Conservation (phyloP, 2,888 invertebrate genomes). For the Ectemnius continuus region DNA sequence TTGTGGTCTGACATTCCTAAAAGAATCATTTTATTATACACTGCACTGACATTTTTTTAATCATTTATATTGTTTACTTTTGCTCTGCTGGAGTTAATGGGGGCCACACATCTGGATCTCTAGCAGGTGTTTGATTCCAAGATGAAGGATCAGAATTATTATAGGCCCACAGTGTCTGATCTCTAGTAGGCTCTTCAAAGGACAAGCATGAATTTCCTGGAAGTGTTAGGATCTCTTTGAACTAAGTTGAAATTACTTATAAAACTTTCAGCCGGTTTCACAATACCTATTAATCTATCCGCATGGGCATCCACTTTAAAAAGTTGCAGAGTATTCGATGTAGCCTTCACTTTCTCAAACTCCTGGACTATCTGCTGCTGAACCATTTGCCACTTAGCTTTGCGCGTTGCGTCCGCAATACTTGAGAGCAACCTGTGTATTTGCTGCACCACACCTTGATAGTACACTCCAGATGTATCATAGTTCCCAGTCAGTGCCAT, state of each 20-base stretch:
- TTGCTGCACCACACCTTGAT: constrained; percentile 95
- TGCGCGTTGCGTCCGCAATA: constrained; percentile 88
- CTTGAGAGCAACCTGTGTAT: constrained; percentile 90
- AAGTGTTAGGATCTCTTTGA: neutral
- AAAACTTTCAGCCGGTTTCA: neutral
- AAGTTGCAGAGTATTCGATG: constrained; percentile 86
- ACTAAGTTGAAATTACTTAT: no score
- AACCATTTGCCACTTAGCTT: constrained; percentile 94
- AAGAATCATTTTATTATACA: constrained; percentile 26
- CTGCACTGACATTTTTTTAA: neutral
- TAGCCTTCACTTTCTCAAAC: constrained; percentile 93
- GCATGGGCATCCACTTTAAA: constrained; percentile 85
- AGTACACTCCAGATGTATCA: constrained; percentile 95
- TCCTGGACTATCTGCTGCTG: constrained; percentile 93
- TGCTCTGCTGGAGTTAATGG: constrained; percentile 89
- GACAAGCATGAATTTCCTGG: constrained; percentile 74
- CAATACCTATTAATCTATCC: constrained; percentile 77
- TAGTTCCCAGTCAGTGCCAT: constrained; percentile 97
- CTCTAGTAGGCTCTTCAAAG: constrained; percentile 84
- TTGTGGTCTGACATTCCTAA: constrained; percentile 72
- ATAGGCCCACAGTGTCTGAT: constrained; percentile 89
- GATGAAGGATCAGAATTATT: constrained; percentile 80
- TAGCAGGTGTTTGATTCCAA: constrained; percentile 79
- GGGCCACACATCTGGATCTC: constrained; percentile 93
- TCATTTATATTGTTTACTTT: constrained; percentile 78